Conservation (phyloP, 2,113 vertebrate genomes). For the Cavia porcellus region DNA sequence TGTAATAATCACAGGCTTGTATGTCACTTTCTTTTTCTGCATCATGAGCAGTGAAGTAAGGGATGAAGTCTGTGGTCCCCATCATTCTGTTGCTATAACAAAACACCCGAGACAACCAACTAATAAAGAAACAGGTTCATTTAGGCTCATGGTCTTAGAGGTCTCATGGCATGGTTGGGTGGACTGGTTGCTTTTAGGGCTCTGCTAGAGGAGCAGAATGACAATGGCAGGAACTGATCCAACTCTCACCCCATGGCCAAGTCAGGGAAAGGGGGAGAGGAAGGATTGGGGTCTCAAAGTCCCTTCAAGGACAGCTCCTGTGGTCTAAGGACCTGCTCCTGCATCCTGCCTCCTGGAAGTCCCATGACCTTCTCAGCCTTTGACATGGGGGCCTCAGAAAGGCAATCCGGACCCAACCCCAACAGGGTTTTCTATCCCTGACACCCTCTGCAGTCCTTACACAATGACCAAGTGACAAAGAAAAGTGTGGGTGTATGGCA, state of each 20-base stretch:
- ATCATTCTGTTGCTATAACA: not conserved
- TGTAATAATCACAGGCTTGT: rapidly evolving
- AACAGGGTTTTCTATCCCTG: not conserved
- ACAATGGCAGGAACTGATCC: not conserved
- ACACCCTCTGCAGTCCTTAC: not conserved
- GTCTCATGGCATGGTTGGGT: not conserved
- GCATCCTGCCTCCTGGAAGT: too few relatives aligned
- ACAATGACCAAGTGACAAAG: not conserved
- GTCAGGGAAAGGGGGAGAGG: not conserved
- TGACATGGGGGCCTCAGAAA: too few relatives aligned
- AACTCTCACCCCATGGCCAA: not conserved
- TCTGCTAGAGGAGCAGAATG: too few relatives aligned
- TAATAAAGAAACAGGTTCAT: too few relatives aligned
- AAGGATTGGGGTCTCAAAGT: not conserved
- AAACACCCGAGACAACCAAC: not conserved
- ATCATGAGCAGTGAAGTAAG: not conserved
- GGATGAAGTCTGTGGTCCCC: not conserved
- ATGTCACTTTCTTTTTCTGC: not conserved
- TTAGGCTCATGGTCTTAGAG: not conserved
- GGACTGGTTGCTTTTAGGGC: too few relatives aligned
- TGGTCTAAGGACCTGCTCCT: not conserved
- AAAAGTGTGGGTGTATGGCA: not conserved
- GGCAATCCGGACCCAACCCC: not conserved
- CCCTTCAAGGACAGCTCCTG: too few relatives aligned
- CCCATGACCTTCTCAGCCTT: not conserved